A percentile compares a stretch with the other conserved stretches of the same genome.
Evolutionary conservation across 2,113 vertebrate genomes (phyloP).

Genomic region (Orthochromis indermauri): DNA sequence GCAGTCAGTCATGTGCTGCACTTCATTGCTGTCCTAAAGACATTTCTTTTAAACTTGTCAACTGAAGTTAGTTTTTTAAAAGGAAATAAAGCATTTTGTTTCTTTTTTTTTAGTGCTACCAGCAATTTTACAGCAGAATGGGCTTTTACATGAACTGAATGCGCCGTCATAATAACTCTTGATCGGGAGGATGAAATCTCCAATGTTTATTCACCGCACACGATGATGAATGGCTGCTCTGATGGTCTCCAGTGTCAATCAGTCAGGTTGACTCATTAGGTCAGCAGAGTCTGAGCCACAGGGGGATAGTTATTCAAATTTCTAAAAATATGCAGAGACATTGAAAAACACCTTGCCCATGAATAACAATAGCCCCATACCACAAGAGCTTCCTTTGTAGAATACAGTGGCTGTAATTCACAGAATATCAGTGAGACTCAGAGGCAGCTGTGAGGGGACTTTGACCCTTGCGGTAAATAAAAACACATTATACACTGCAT

Average conservation of each 20-base stretch:
- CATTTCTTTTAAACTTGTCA: slow-evolving; percentile 20
- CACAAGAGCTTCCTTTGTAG: not conserved
- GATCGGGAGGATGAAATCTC: slow-evolving; percentile 11
- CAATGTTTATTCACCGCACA: slow-evolving; percentile 41
- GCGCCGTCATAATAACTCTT: slow-evolving; percentile 25
- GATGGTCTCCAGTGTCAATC: slow-evolving; percentile 48
- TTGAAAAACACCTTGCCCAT: slow-evolving; percentile 42
- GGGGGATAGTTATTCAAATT: slow-evolving; percentile 51
- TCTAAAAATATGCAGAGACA: slow-evolving; percentile 44
- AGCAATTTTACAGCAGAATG: slow-evolving; percentile 19
- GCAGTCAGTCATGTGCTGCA: slow-evolving; percentile 1
- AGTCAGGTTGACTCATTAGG: slow-evolving; percentile 52
- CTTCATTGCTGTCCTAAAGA: slow-evolving; percentile 19
- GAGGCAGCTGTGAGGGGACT: not conserved
- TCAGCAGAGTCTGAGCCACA: slow-evolving; percentile 55
- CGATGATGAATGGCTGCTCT: slow-evolving; percentile 38
- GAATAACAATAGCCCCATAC: slow-evolving; percentile 41
- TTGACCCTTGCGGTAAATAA: slow-evolving; percentile 13
- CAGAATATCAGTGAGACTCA: not conserved
- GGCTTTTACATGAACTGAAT: slow-evolving; percentile 19
- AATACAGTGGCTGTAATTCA: not conserved
- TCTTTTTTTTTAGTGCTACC: not conserved
- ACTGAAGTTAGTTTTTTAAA: slow-evolving; percentile 11
- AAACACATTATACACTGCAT: not conserved
- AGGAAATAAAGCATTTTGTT: not conserved